Evolutionary conservation across 1,140 invertebrate species (phyloP), one percentile per base, ranked within the genome.

Genomic region (Marisa cornuarietis): DNA sequence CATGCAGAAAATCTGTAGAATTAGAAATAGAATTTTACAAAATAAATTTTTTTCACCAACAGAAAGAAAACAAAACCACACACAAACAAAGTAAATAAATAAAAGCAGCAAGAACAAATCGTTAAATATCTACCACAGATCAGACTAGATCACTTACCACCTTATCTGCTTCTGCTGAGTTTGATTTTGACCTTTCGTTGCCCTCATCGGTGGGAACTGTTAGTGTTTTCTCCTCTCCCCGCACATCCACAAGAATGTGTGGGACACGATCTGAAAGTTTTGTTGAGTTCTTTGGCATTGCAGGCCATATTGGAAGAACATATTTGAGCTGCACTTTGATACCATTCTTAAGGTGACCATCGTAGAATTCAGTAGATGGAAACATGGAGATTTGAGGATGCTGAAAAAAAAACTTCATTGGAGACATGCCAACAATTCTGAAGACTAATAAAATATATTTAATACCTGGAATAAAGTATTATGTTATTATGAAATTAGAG

Each of bases 181-280:
- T 89, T 42, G 83, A 87, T 63, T 85, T 86, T 0, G 88, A 89
- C 68, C 80, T 78, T 77, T 89, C 87, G 66, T 85, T 86, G 22
- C 88, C 88, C 52, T 89, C 88, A 65, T 85, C 84, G 68, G 88
- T 88, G 10, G 85, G 71, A 14, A 88, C 85, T 42, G 84, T 84
- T 2, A 89, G 79, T 10, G 65, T 77, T 42, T 83, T 78, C 69
- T 87, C 86, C 52, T 79, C 80, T 2, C 86, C 86, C 66, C 83
- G 82, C 20, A 86, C 82, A 75, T 87, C 83, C 31, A 80, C 85
- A 69, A 87, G 84, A 18, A 86, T 68, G n/a, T 84, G 71, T n/a
- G 81, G 81, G 52, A 66, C 42, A 11, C 69, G 58, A 71, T 54
- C 11, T 3, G 24, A 58, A 42, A 6, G 3, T 42, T 42, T 42